Evolutionary conservation across 2,888 invertebrate species (phyloP), one percentile per base, ranked within the genome.

Genomic region (Calliopum simillimum): DNA sequence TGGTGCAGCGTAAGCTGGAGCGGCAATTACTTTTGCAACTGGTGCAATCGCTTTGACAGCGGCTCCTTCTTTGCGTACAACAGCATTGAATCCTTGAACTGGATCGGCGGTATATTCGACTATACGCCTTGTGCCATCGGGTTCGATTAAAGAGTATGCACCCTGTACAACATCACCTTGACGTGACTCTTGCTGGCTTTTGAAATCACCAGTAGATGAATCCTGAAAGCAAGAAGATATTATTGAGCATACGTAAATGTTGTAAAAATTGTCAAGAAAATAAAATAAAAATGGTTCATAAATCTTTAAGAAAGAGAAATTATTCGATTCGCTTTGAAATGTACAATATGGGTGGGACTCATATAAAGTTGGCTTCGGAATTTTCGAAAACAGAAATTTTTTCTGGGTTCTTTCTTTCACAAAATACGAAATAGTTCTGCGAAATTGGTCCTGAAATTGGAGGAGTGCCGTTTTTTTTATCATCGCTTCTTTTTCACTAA

Each of bases 51-150:
- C 74, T 68, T 77, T 77, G 61, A 77, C 77, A 11, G 81, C 79
- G 55, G 74, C 76, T 1, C 88, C 88, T 77, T 88, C 87, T 64
- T 87, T 87, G 76, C 86, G 87, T 19, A 89, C 89, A 55, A 89
- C 88, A 70, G 89, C 89, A 78, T 89, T 89, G 87, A 89, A 89
- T 63, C 89, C 89, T 77, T 89, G 87, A 70, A 88, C 85, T 58
- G 89, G 89, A 82, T 89, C 89, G 65, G 89, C 88, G 66, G 88
- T 88, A 82, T 89, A 89, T 78, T 89, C 88, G 14, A 89, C 89
- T 76, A 87, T 84, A 72, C 89, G 86, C 72, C 87, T 84, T 70
- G 88, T 88, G 76, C 89, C 89, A 76, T 89, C 89, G 72, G 89
- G 86, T 79, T 89, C 89, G 67, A 87, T 86, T 23, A 89, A 80